These are phyloP conservation scores for Bungarus multicinctus DNA, from an alignment of 2,113 vertebrate species.

Conservation along the genomic window DNA sequence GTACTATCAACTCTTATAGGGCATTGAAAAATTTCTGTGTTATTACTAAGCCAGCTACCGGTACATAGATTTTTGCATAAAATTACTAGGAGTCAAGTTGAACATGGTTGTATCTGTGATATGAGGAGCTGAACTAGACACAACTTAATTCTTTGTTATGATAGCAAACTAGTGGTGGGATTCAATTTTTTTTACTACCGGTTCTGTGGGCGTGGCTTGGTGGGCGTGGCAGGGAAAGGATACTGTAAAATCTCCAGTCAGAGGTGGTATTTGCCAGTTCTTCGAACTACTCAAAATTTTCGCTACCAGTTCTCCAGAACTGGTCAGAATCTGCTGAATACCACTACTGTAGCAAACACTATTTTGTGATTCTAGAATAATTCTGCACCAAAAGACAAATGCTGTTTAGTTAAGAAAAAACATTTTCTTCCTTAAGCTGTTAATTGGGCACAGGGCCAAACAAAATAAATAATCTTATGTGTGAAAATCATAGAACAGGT, in stretches of 20 bases:
- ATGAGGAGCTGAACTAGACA: not conserved
- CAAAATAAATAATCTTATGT: not conserved
- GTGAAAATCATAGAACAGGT: not conserved
- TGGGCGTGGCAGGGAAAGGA: no score
- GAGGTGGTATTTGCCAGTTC: no score
- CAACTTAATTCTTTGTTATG: not conserved
- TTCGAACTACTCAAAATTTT: no score
- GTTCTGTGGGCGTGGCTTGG: no score
- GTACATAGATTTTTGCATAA: not conserved
- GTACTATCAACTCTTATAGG: not conserved
- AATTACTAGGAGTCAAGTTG: not conserved
- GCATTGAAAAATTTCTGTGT: not conserved
- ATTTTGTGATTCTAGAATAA: not conserved
- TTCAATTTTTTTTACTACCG: no score
- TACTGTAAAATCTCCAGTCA: no score
- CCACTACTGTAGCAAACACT: not conserved
- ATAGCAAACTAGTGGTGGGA: not conserved
- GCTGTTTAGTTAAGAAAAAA: not conserved
- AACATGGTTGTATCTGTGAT: not conserved
- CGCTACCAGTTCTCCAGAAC: no score
- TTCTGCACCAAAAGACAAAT: not conserved
- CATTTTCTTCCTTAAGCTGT: not conserved
- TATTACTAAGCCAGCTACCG: not conserved
- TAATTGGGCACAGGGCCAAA: not conserved
- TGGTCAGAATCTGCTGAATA: no score